phyloP scores from a whole-genome alignment of 2,888 invertebrate species.

The Acanthopleura granulata region DNA sequence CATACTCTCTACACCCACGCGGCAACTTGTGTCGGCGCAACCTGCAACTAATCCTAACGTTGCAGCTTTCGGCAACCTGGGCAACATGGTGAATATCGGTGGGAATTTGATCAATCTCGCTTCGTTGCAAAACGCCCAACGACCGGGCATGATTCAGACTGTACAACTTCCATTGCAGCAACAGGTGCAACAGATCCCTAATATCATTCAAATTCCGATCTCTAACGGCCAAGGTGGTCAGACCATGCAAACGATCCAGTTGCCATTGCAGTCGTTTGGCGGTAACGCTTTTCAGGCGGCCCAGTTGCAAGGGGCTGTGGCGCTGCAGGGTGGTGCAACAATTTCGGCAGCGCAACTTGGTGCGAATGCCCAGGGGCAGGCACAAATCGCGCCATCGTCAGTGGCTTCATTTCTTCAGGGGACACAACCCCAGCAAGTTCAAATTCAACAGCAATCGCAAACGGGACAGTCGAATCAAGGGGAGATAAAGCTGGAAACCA shows the following conservation, averaged over 20 bases:
- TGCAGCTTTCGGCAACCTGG: conserved; percentile 34
- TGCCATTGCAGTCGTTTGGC: conserved; percentile 85
- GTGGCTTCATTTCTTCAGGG: neutral
- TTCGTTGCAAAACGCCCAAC: conserved; percentile 32
- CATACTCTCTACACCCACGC: conserved; percentile 46
- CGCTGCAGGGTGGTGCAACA: conserved; percentile 22
- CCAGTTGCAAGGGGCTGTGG: conserved; percentile 25
- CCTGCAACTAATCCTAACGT: conserved; percentile 35
- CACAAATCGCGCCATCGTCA: conserved; percentile 18
- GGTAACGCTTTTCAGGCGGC: conserved; percentile 12
- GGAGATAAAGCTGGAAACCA: neutral
- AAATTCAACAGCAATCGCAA: conserved; percentile 20
- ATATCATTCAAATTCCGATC: conserved; percentile 90
- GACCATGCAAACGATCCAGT: conserved; percentile 93
- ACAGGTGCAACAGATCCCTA: conserved; percentile 54
- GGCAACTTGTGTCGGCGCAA: conserved; percentile 55
- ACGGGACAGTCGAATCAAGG: conserved; percentile 9
- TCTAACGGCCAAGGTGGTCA: conserved; percentile 90
- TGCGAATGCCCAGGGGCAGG: conserved; percentile 25
- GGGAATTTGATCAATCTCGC: conserved; percentile 54
- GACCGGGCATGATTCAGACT: conserved; percentile 70
- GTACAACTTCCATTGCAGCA: conserved; percentile 77
- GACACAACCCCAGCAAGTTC: conserved; percentile 1
- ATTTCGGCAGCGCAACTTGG: conserved; percentile 25
- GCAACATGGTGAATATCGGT: conserved; percentile 56